These are phyloP conservation scores for Alauda arvensis DNA, from an alignment of 2,797 vertebrate genomes.

Conservation along the genomic window DNA sequence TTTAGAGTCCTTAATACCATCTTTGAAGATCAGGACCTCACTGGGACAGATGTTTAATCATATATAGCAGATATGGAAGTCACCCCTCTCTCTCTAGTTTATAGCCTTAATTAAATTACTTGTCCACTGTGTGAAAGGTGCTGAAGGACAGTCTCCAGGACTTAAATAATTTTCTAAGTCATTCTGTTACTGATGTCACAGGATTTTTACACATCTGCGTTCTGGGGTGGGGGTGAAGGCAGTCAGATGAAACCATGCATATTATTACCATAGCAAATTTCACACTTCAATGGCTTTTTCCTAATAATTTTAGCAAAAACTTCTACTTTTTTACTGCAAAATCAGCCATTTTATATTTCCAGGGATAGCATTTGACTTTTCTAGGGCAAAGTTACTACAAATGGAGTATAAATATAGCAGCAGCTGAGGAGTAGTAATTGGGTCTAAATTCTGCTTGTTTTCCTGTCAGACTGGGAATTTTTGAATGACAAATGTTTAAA, in stretches of 20 bases:
- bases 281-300: background rate
- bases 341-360: background rate
- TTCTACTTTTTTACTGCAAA: background rate
- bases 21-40: background rate
- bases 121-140: background rate
- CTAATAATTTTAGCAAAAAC: background rate
- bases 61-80: background rate
- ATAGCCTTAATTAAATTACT: background rate
- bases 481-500: background rate
- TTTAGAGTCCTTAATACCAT: background rate
- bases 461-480: background rate
- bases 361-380: background rate
- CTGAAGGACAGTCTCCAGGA: background rate
- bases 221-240: background rate
- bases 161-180: background rate
- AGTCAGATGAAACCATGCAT: background rate
- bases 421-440: background rate
- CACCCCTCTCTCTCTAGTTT: background rate
- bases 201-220: background rate
- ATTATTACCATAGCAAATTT: background rate
- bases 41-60: background rate
- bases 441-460: background rate
- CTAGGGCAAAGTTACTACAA: background rate
- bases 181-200: background rate
- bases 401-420: background rate